These are phyloP conservation scores for Barnardius zonarius DNA, from an alignment of 2,113 vertebrate species.

Conservation along the genomic window DNA sequence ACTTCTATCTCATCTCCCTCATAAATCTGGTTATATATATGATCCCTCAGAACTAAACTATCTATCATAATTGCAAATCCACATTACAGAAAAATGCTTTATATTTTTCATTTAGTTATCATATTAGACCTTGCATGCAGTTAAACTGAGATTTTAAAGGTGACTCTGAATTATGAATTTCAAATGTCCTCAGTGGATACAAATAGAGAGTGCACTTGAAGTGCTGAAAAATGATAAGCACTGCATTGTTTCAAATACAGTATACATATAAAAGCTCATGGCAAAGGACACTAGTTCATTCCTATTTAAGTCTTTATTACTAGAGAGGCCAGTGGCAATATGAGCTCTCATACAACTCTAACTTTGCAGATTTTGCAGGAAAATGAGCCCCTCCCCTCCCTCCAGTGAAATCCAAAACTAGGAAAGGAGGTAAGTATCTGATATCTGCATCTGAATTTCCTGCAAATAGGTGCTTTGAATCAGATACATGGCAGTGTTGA, in stretches of 20 bases:
- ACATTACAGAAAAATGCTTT: neutral
- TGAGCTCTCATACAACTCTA: neutral
- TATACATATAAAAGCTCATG: neutral
- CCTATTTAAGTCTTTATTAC: neutral
- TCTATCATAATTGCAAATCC: neutral
- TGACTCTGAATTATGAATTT: neutral
- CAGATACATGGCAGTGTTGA: neutral
- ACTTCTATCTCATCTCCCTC: neutral
- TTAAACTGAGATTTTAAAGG: slow-evolving; percentile 19
- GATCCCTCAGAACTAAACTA: neutral
- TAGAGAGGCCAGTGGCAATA: neutral
- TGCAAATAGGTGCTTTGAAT: neutral
- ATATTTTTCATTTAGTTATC: neutral
- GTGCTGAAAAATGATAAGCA: neutral
- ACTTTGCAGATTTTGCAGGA: neutral
- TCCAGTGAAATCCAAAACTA: neutral
- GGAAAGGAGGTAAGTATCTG: neutral
- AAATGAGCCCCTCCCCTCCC: neutral
- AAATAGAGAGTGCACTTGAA: neutral
- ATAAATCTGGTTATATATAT: neutral
- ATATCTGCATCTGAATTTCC: neutral
- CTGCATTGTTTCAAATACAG: neutral
- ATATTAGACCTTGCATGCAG: neutral
- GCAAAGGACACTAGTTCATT: neutral
- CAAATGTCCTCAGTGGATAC: neutral